Base-by-base conservation (phyloP, 2,888 invertebrate species). In the Serripes groenlandicus region DNA sequence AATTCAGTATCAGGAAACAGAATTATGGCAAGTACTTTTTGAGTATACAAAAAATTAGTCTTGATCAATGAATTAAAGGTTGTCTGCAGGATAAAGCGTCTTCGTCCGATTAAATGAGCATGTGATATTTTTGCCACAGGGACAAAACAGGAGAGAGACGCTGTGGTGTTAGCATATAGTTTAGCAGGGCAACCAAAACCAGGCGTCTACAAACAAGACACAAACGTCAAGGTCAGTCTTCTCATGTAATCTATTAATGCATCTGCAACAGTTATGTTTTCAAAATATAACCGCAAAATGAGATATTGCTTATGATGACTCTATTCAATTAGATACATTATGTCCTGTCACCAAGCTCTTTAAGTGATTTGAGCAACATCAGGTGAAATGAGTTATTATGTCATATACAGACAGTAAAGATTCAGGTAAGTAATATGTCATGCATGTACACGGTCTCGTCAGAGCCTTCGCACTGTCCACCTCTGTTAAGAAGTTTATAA, bases 111-210 rank as follows among this genome's bases (percentile, higher is more conserved):
- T 23, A 9, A 5, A 42, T 54, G 9, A 54, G n/a, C 54, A n/a
- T n/a, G 23, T 15, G n/a, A n/a, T 15, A 26, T 32, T 30, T n/a
- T 15, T 4, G 3, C 11, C 34, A 18, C 30, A 77, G 77, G 64
- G 32, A 62, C 77, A 2, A 66, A 49, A 2, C 54, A 64, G 18
- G 78, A 78, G 35, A 42, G 71, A 49, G 35, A 56, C 21, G 34
- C 72, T 7, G 64, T 72, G 26, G 49, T n/a, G 28, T n/a, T 23
- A 30, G 71, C 78, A 28, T 37, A 64, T 49, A 62, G 42, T 35
- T 28, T 37, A 34, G 73, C 73, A 15, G n/a, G 28, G 49, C 15
- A 30, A 3, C 71, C 54, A 49, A 54, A 49, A 56, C 5, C 21
- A n/a, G 18, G 30, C 23, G 34, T 62, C 34, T 62, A 62, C 21